Evolutionary conservation across 2,797 vertebrate genomes (phyloP).

Genomic region (Cynodonichthys magdalenae): DNA sequence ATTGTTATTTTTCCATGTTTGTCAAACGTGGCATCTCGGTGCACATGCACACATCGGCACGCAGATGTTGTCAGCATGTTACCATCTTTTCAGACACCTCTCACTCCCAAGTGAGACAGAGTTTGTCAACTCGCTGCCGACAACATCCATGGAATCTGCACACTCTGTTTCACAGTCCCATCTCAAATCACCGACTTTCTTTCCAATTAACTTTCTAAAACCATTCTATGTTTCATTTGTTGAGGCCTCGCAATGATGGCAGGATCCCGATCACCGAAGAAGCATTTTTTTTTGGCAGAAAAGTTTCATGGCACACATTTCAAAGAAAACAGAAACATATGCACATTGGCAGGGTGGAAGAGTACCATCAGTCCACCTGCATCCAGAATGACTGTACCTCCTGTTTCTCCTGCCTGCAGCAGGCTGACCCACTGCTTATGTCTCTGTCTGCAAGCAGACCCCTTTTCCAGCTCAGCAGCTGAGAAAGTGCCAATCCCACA

Average conservation of each 20-base stretch:
- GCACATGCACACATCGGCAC: constrained; percentile 26
- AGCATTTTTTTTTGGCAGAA: too few relatives aligned
- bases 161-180: constrained; percentile 63
- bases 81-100: constrained; percentile 75
- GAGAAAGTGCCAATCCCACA: constrained; percentile 92
- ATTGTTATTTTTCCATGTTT: constrained; percentile 75
- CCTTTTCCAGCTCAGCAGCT: constrained; percentile 90
- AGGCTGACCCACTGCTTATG: constrained; percentile 64
- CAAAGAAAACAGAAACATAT: constrained; percentile 10
- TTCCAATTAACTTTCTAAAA: constrained; percentile 57
- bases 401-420: constrained; percentile 61
- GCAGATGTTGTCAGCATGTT: constrained; percentile 71
- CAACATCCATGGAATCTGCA: constrained; percentile 51
- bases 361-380: constrained; percentile 67
- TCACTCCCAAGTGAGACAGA: constrained; percentile 73
- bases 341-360: constrained; percentile 25
- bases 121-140: constrained; percentile 74
- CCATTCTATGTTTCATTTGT: constrained; percentile 20
- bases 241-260: constrained; percentile 18
- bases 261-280: constrained; percentile 9
- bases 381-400: constrained; percentile 59
- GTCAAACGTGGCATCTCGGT: constrained; percentile 63
- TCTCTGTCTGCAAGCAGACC: constrained; percentile 78
- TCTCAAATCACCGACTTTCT: constrained; percentile 46
- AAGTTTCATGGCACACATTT: too few relatives aligned